Conservation (phyloP, 2,888 invertebrate species). For the Julus scandinavius region DNA sequence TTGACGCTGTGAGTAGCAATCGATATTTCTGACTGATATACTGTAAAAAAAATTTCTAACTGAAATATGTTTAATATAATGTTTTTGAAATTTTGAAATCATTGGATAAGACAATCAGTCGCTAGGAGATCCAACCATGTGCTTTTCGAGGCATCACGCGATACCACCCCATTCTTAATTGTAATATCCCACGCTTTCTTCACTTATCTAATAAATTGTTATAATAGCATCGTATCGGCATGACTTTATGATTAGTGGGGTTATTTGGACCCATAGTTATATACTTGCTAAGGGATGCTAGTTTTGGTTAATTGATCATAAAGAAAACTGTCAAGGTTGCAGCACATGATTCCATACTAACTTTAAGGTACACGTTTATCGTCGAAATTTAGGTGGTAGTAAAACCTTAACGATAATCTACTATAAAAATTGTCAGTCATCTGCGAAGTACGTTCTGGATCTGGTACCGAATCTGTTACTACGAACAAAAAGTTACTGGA, state of each 20-base stretch:
- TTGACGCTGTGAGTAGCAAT: too few species aligned
- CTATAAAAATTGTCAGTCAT: conserved; percentile 31
- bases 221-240: conserved; percentile 1
- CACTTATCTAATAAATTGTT: not conserved
- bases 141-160: not conserved
- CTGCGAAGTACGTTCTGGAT: not conserved
- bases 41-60: not conserved
- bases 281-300: conserved; percentile 35
- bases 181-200: conserved; percentile 9
- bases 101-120: not conserved
- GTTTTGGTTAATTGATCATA: conserved; percentile 42
- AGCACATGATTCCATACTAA: not conserved
- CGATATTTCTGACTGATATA: too few species aligned
- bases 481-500: not conserved
- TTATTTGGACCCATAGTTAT: not conserved
- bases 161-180: not conserved
- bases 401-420: not conserved
- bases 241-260: not conserved
- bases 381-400: not conserved
- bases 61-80: not conserved
- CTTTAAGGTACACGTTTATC: not conserved
- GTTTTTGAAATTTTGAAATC: not conserved
- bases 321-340: not conserved
- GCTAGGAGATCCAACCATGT: not conserved
- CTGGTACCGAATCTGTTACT: not conserved